Evolutionary conservation across 2,113 vertebrate species (phyloP), one percentile per base, ranked within the genome.

Genomic region (Indicator indicator): DNA sequence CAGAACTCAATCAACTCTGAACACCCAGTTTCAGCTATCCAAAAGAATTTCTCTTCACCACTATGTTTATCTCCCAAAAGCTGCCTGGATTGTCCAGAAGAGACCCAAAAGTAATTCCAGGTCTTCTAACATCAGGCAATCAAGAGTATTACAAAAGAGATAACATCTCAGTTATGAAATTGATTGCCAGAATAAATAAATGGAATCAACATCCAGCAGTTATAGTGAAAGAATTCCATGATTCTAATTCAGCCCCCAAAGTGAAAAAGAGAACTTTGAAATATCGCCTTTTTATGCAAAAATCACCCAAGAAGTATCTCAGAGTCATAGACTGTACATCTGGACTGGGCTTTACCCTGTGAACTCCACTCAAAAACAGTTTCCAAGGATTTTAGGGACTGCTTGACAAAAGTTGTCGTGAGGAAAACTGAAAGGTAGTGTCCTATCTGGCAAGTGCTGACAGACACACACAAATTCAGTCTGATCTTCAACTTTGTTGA

Each of bases 301-400:
- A 73, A 32, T 40, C 27, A 64, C 32, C 14, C 36, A 18, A 60
- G 38, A 56, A 52, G 28, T 1, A 6, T 33, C 69, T 81, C 54
- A 24, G 33, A 55, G 17, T 33, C 70, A 27, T 2, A 1, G 33
- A 33, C 58, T 16, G 24, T 30, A 30, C 0, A 0, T 30, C 23
- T 88, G 20, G 23, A 70, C 85, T 44, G 38, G 69, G 69, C 38
- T 90, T 70, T 77, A 18, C 15, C 42, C 32, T 44, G 24, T 33
- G 75, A 87, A 73, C 60, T 67, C 33, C 8, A 20, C 81, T 71
- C 26, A 64, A 81, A 81, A 56, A 4, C 4, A 24, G 38, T 38
- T 91, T 83, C 79, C 89, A 94, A 62, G 68, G 87, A 85, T 60
- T 0, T 28, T 63, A 94, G n/a, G 70, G 40, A 85, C n/a, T 1